Evolutionary conservation across 2,888 invertebrate genomes (phyloP).

Genomic region (Philaethria dido): DNA sequence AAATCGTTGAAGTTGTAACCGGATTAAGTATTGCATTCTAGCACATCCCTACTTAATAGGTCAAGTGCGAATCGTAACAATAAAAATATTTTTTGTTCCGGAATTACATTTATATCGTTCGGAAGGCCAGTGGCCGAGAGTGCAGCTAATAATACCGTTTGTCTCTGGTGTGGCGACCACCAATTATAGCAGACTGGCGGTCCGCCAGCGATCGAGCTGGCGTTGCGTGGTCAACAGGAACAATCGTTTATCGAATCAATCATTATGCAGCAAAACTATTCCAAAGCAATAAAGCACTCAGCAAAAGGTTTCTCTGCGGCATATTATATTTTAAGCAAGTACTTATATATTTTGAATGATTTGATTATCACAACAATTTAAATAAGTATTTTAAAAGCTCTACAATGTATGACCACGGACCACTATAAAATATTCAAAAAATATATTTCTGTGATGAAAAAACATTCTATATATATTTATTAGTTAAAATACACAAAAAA

Average conservation of each 20-base stretch:
- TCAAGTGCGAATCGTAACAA: slow-evolving; percentile 73
- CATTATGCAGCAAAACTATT: slow-evolving; percentile 49
- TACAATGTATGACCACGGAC: background rate
- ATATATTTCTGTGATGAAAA: background rate
- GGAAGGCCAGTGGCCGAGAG: slow-evolving; percentile 80
- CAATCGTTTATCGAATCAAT: slow-evolving; percentile 74
- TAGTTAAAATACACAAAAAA: no score
- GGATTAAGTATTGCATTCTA: slow-evolving; percentile 47
- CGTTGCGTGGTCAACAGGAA: slow-evolving; percentile 69
- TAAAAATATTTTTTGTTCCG: slow-evolving; percentile 57
- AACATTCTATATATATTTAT: no score
- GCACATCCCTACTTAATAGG: slow-evolving; percentile 69
- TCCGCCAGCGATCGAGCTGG: slow-evolving; percentile 85
- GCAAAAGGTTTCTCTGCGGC: slow-evolving; percentile 4
- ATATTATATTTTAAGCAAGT: background rate
- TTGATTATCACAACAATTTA: no score
- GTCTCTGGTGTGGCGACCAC: slow-evolving; percentile 87
- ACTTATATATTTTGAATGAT: no score
- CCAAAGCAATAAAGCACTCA: slow-evolving; percentile 26
- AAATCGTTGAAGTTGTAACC: slow-evolving; percentile 56
- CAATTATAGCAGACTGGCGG: slow-evolving; percentile 95
- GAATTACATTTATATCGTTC: slow-evolving; percentile 58
- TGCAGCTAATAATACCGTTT: slow-evolving; percentile 87
- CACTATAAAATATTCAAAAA: background rate
- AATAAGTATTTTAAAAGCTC: background rate